phyloP scores from a whole-genome alignment of 2,888 invertebrate genomes.

The Volucella zonaria region DNA sequence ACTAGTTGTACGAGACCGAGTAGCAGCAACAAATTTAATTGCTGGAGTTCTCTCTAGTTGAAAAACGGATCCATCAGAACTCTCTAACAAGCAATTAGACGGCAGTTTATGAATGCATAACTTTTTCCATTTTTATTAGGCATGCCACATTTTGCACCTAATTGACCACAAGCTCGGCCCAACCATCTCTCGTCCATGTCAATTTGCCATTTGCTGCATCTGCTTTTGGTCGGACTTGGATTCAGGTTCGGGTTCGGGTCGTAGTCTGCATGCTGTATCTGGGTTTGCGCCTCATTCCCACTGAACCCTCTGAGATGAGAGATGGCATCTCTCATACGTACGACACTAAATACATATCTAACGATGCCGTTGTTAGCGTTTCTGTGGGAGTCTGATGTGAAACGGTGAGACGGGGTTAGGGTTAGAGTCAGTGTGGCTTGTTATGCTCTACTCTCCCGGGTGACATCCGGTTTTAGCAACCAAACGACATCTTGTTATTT shows the following conservation, averaged over 20 bases:
- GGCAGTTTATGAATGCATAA: slow-evolving; percentile 77
- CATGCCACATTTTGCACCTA: slow-evolving; percentile 77
- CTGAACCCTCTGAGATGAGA: slow-evolving; percentile 42
- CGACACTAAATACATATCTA: slow-evolving; percentile 15
- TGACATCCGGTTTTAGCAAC: slow-evolving; percentile 72
- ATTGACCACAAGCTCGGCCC: slow-evolving; percentile 76
- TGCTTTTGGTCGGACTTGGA: slow-evolving; percentile 53
- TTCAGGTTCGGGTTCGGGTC: slow-evolving; percentile 8
- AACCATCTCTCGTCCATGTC: slow-evolving; percentile 71
- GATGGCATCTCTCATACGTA: slow-evolving; percentile 38
- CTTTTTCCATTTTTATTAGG: slow-evolving; percentile 76
- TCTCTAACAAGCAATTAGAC: slow-evolving; percentile 77
- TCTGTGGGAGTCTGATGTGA: slow-evolving; percentile 37
- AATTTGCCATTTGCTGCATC: slow-evolving; percentile 73
- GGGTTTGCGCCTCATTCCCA: slow-evolving; percentile 37
- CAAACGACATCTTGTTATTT: slow-evolving; percentile 73
- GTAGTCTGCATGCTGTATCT: slow-evolving; percentile 6
- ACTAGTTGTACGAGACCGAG: neutral
- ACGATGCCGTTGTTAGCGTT: slow-evolving; percentile 59
- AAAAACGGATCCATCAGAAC: slow-evolving; percentile 75
- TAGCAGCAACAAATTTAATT: slow-evolving; percentile 69
- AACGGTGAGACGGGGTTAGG: too few relatives aligned
- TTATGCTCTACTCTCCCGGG: slow-evolving; percentile 40
- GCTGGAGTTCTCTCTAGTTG: slow-evolving; percentile 69
- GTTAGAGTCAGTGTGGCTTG: slow-evolving; percentile 51